Evolutionary conservation across 1,140 invertebrate genomes (phyloP), one percentile per base, ranked within the genome.

Genomic region (Aphaenogaster rudis): DNA sequence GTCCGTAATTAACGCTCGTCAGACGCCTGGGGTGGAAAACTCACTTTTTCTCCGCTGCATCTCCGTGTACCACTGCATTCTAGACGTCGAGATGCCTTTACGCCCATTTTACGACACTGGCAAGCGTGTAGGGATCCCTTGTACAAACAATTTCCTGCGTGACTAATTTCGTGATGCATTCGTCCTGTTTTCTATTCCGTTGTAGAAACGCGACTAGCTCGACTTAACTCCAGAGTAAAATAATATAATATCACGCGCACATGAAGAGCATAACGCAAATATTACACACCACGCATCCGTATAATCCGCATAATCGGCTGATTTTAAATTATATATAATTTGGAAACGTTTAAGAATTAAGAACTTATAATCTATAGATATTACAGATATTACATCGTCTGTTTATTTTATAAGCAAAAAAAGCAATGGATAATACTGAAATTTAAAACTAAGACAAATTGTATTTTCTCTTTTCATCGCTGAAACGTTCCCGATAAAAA

Each of bases 1-100:
- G 79, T 64, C 67, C 21, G 48, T 85, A 87, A 87, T 87, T 87
- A 87, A 87, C 69, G 86, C 81, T 74, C 86, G 82, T 52, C 82
- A 66, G 82, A 63, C 57, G 54, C 54, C 67, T 45, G 39, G 39
- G 28, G 3, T 64, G 50, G 67, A 67, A 69, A 61, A 52, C 54
- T 39, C 63, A 45, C 48, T 74, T 72, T 72, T 87, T 84, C 86
- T 54, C 79, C 67, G 17, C 81, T 1, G 59, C 36, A 33, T 81
- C 52, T 81, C 66, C 28, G 13, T 64, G 33, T 39, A 13, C n/a
- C n/a, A 0, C 39, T 2, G 61, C 17, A 15, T 52, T 86, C 72
- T 66, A 39, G 59, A 66, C 74, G 48, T 52, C 48, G 36, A 11
- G 80, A 9, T 36, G 61, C 21, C 74, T 64, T 86, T 86, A 66